phyloP scores from a whole-genome alignment of 2,888 invertebrate species.

The Ectemnius lituratus region DNA sequence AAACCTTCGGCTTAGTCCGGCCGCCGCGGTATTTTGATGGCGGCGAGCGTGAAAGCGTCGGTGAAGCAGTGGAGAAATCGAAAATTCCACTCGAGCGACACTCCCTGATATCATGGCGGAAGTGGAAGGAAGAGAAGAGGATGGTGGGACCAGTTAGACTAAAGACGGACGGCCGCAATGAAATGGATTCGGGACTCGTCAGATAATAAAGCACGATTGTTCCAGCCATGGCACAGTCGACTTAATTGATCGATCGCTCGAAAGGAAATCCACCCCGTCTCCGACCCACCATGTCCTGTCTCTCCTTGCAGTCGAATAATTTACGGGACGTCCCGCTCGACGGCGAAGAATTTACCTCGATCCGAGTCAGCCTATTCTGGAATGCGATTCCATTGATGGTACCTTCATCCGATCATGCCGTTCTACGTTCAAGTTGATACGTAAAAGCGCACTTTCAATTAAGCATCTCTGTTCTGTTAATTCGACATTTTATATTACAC shows the following conservation, averaged over 20 bases:
- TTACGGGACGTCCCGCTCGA: conserved; percentile 46
- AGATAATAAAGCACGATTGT: conserved; percentile 65
- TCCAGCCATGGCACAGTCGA: conserved; percentile 42
- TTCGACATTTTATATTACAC: no score
- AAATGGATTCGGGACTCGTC: conserved; percentile 54
- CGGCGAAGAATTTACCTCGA: conserved; percentile 47
- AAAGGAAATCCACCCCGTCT: conserved; percentile 50
- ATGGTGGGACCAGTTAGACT: neutral
- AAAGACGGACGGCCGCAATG: conserved; percentile 45
- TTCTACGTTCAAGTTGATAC: no score
- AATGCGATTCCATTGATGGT: conserved; percentile 51
- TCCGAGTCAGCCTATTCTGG: conserved; percentile 23
- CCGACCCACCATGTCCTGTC: conserved; percentile 35
- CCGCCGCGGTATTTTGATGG: no score
- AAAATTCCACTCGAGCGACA: conserved; percentile 24
- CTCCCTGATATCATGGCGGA: neutral
- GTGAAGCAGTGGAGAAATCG: conserved; percentile 8
- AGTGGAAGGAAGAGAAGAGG: no score
- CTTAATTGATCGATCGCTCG: conserved; percentile 62
- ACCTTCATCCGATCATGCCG: conserved; percentile 18
- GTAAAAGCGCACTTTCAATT: no score
- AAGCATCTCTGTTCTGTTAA: no score
- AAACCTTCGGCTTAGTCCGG: no score
- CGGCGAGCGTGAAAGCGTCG: no score
- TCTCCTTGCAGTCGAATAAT: conserved; percentile 43